Evolutionary conservation across 2,113 vertebrate genomes (phyloP).

Genomic region (Ailuropoda melanoleuca): DNA sequence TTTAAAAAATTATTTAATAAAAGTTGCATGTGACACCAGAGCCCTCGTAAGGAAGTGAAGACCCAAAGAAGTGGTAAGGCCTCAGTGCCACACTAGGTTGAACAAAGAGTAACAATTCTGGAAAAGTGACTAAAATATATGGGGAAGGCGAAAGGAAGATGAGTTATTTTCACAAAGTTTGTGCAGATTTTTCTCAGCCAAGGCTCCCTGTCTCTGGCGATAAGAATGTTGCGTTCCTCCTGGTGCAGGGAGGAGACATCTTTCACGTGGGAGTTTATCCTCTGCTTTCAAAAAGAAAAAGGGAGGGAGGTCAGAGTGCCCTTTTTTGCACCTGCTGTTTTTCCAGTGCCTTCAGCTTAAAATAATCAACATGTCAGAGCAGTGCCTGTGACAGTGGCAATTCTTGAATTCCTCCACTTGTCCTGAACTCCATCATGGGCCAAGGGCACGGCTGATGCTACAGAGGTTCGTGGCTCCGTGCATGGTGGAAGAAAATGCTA

Average conservation of each 20-base stretch:
- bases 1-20: background rate
- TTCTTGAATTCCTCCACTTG: background rate
- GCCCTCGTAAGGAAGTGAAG: background rate
- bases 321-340: background rate
- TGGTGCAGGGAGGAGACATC: background rate
- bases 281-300: background rate
- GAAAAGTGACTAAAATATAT: background rate
- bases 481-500: background rate
- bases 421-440: background rate
- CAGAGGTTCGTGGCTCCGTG: accelerated
- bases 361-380: background rate
- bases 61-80: no score
- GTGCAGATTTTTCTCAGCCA: background rate
- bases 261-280: background rate
- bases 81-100: background rate
- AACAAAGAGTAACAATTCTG: background rate
- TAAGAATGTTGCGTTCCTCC: background rate
- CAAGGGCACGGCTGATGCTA: accelerated
- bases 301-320: background rate
- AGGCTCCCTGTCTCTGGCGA: background rate
- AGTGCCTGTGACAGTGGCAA: background rate
- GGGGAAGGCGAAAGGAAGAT: background rate
- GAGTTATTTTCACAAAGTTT: background rate
- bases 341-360: background rate
- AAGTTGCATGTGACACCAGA: background rate